Evolutionary conservation across 2,113 vertebrate species (phyloP).

Genomic region (Pterocles burchelli): DNA sequence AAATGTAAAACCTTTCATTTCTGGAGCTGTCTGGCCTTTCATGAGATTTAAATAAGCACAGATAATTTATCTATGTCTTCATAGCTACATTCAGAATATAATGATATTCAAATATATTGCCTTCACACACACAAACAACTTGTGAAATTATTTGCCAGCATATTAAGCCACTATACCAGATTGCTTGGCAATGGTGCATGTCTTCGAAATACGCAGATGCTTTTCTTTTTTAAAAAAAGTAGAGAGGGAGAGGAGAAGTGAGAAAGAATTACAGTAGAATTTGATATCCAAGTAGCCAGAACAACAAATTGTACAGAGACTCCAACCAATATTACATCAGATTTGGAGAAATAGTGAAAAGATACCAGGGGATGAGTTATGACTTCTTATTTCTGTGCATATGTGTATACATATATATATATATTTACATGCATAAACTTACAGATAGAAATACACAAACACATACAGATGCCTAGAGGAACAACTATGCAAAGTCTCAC

Average conservation of each 20-base stretch:
- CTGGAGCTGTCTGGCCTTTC: slow-evolving; percentile 28
- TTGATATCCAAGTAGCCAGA: slow-evolving; percentile 47
- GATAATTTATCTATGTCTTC: background rate
- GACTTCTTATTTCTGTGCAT: background rate
- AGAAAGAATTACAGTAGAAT: slow-evolving; percentile 68
- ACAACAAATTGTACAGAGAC: slow-evolving; percentile 36
- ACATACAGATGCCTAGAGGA: background rate
- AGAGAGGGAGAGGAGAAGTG: slow-evolving; percentile 58
- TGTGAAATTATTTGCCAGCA: slow-evolving; percentile 75
- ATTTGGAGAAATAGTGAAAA: slow-evolving; percentile 31
- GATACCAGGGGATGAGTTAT: background rate
- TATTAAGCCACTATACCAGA: slow-evolving; percentile 76
- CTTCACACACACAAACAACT: slow-evolving; percentile 68
- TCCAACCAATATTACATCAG: slow-evolving; percentile 12
- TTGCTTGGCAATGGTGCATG: slow-evolving; percentile 68
- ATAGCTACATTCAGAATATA: slow-evolving; percentile 59
- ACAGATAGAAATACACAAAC: background rate
- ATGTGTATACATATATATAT: background rate
- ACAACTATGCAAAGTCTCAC: slow-evolving; percentile 1
- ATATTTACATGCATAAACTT: background rate
- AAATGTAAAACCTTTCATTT: slow-evolving; percentile 8
- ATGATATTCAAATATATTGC: slow-evolving; percentile 70
- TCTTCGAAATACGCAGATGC: slow-evolving; percentile 73
- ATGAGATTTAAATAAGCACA: slow-evolving; percentile 56
- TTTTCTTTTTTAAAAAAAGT: slow-evolving; percentile 67